Conservation (phyloP, 2,113 vertebrate species). For the Melierax canorus region DNA sequence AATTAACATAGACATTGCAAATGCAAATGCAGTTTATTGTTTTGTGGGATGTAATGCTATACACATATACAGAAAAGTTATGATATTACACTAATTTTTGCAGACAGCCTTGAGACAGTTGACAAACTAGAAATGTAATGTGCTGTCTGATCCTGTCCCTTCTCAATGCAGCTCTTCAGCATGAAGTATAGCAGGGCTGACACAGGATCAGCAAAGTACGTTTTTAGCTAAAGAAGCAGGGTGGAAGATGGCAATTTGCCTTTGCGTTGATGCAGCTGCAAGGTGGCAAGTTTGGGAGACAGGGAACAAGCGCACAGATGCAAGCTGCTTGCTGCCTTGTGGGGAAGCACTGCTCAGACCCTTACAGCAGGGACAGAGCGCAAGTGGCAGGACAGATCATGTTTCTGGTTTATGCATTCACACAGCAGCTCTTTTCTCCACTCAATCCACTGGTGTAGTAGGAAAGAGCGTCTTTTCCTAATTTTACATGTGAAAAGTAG, state of each 20-base stretch:
- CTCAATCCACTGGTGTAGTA: not conserved
- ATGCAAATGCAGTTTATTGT: conserved; percentile 30
- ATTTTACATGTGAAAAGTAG: not conserved
- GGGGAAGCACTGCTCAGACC: rapidly evolving
- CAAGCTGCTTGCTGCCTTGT: not conserved
- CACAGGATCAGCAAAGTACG: not conserved
- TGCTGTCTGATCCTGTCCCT: not conserved
- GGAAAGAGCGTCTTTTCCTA: not conserved
- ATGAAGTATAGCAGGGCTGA: not conserved
- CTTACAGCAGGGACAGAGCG: not conserved
- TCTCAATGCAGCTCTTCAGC: not conserved
- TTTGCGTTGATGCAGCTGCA: not conserved
- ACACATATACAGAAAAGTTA: conserved; percentile 2
- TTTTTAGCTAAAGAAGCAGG: not conserved
- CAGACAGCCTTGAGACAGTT: conserved; percentile 13
- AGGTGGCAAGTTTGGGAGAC: not conserved
- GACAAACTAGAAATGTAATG: not conserved
- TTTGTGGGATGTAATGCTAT: conserved; percentile 1
- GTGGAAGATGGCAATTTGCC: not conserved
- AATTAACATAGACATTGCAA: conserved; percentile 54
- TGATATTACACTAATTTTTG: conserved; percentile 34
- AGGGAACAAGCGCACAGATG: not conserved
- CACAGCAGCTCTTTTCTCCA: not conserved
- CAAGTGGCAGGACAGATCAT: not conserved
- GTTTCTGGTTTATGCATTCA: not conserved